Base-by-base conservation (phyloP, 2,113 vertebrate genomes). In the Uropsilus gracilis region DNA sequence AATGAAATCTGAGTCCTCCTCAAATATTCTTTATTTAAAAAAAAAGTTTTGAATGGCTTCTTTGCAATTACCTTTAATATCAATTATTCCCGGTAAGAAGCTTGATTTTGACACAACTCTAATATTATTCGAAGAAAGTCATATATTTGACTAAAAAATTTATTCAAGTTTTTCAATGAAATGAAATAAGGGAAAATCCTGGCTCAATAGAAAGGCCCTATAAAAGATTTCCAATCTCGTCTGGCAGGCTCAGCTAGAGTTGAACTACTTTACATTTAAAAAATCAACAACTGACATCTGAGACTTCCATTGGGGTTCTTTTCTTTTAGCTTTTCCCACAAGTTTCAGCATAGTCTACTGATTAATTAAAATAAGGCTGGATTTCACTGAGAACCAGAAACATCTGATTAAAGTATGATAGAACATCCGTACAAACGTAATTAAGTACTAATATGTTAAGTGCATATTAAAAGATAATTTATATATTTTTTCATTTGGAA, bases 351-450 rank as follows among this genome's bases (percentile, higher is more conserved):
- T 80, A 46, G 28, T 61, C 14, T 64, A n/a, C 24, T 64, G 61
- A 63, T 91, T 91, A 91, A 93, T 82, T 94, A 94, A 93, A 94
- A 90, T 71, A 64, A 83, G 53, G 76, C 44, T 92, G 57, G 16
- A 86, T 75, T 86, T 94, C 20, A 71, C 84, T 91, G 91, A 76
- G 53, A 34, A 2, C 71, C 37, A 84, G 24, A 94, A 87, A 68
- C n/a, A 68, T 68, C 32, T 78, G 78, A 94, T 93, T 83, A 89
- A 84, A 89, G 5, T 84, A n/a, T 55, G 85, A 87, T 77, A 72
- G 48, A 89, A 44, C 81, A 71, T 71, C 46, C 3, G 8, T 78
- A 75, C 80, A 75, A 94, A 87, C 48, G 75, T 17, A 76, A 95
- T 50, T 86, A 93, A 96, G 77, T 57, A 59, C 4, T 5, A 77